Base-by-base conservation (phyloP, 1,140 invertebrate species). In the Macrosteles quadrilineatus region DNA sequence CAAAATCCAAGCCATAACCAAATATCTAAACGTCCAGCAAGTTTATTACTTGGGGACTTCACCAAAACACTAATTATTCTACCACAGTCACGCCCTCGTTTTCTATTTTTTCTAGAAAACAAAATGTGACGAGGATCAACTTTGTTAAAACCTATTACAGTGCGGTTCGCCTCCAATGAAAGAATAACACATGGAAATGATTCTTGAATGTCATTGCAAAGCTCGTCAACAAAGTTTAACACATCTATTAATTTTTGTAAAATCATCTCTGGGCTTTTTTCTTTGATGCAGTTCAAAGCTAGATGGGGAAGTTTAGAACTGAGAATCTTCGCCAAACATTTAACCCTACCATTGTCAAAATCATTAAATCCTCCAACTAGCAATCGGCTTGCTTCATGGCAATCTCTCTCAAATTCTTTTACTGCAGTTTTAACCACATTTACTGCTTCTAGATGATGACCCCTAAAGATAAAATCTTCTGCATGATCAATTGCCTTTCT, bases 1-100 rank as follows among this genome's bases (percentile, higher is more conserved):
- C 47, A 50, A 50, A 50, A 23, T 19, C 47, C 47, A 50, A 50
- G 47, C 47, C 47, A 50, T 4, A 50, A n/a, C 47, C 47, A 50
- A 50, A 50, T 23, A 50, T 50, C 47, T 19, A 50, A 50, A n/a
- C 21, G 17, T 4, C 47, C 47, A 9, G 3, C 21, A n/a, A 23
- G 17, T 50, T 6, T 50, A n/a, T 50, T 23, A 19, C n/a, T 23
- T 9, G 3, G 4, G 21, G 17, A 19, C n/a, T 19, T 50, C n/a
- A 50, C n/a, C 17, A 50, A 50, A 19, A 50, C 17, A 23, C 47
- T 50, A 11, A 9, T 50, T 50, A 50, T 50, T 50, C n/a, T 50
- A 9, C 47, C 47, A 50, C 47, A 50, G n/a, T 50, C 21, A 19
- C 17, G 6, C n/a, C 47, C 47, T 50, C 47, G 4, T 50, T 50